phyloP scores from a whole-genome alignment of 2,113 vertebrate species.

The Aleadryas rufinucha region DNA sequence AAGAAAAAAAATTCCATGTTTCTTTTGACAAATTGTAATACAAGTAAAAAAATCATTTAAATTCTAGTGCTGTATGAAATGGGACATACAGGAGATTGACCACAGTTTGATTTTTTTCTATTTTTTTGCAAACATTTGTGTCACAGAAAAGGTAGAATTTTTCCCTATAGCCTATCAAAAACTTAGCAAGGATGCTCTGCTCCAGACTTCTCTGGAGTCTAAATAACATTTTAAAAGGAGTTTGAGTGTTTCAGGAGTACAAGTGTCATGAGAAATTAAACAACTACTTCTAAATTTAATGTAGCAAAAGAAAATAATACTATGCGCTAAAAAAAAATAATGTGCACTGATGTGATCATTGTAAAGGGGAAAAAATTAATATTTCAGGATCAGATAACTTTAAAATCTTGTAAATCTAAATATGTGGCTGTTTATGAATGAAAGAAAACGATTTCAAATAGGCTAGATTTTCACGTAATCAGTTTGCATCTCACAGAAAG shows the following conservation, averaged over 20 bases:
- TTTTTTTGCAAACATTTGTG: neutral
- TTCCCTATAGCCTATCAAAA: neutral
- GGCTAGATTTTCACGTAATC: neutral
- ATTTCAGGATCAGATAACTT: neutral
- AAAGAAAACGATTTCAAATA: neutral
- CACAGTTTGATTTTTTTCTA: neutral
- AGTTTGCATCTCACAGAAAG: neutral
- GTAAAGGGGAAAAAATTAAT: neutral
- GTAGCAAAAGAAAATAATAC: neutral
- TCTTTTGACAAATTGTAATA: neutral
- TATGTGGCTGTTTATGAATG: neutral
- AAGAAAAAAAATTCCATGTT: neutral
- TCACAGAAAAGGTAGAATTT: neutral
- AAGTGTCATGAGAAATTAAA: neutral
- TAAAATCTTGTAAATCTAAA: neutral
- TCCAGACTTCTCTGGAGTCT: neutral
- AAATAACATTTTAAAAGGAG: neutral
- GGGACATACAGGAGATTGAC: neutral
- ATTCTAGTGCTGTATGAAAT: neutral
- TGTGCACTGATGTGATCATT: fast-evolving
- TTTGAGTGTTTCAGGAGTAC: neutral
- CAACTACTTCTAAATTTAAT: too few species aligned
- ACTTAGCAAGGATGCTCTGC: neutral
- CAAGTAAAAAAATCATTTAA: neutral
- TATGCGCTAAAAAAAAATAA: neutral